Evolutionary conservation across 1,140 invertebrate genomes (phyloP), one percentile per base, ranked within the genome.

Genomic region (Trichogramma pretiosum): DNA sequence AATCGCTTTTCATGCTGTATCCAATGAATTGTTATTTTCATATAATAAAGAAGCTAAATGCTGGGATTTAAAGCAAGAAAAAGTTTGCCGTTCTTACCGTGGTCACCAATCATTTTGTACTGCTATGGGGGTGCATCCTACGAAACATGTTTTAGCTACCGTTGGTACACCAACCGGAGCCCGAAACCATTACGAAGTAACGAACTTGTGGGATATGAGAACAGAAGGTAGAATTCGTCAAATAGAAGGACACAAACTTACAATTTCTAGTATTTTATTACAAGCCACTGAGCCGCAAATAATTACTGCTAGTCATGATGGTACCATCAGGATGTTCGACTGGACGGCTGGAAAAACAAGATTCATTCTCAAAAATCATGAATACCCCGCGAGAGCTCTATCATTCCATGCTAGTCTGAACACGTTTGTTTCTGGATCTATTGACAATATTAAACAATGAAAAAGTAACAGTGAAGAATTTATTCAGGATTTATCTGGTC

Each of bases 21-120:
- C 97, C 9, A 99, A 99, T 70, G 73, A 99, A 17, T 99, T 99
- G 72, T 97, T 93, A 57, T 97, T 92, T 73, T 96, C 95, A 17
- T 97, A 99, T 78, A 97, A 99, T 73, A 83, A 97, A 61, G 93
- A 97, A 74, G 96, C 99, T 0, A 98, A 98, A 75, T 99, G 96
- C 67, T 99, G 96, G 96, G 96, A 99, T 75, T 77, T 99, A 10
- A 96, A 99, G 70, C 94, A 98, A 54, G 99, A 99, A 67, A 99
- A 99, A 78, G 92, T 87, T 60, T 95, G 99, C 52, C 77, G 97
- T 8, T 95, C 99, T 70, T 99, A 99, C 71, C 97, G 99, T 74
- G 97, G 96, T 0, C 96, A 99, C 74, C 74, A 99, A 35, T 98
- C 93, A 55, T 96, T 95, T 1, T 90, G 97, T 18, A 97, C 99